phyloP scores from a whole-genome alignment of 2,113 vertebrate genomes.

The Ameiurus melas region DNA sequence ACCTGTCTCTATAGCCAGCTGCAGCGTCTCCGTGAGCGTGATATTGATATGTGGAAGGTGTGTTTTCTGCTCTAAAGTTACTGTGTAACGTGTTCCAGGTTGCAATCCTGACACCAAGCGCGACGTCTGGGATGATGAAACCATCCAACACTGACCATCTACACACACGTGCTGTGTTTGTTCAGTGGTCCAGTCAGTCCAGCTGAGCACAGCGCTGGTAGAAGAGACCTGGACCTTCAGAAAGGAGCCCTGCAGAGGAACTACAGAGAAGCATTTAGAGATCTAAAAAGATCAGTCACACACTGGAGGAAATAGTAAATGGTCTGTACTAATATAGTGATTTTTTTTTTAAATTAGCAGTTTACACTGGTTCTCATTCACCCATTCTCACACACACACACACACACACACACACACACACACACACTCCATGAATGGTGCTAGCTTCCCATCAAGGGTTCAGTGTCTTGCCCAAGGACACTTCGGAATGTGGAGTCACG shows the following conservation, averaged over 20 bases:
- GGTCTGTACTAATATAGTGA: no score
- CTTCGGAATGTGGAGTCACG: no score
- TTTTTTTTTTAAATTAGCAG: no score
- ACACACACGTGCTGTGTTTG: constrained; percentile 66
- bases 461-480: no score
- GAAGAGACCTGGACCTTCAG: constrained; percentile 65
- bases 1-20: constrained; percentile 81
- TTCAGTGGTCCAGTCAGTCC: constrained; percentile 60
- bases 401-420: no score
- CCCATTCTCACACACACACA: no score
- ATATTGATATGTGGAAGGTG: constrained; percentile 63
- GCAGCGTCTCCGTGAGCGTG: constrained; percentile 74
- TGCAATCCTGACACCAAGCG: constrained; percentile 68
- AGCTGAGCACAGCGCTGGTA: constrained; percentile 77
- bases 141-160: constrained; percentile 58
- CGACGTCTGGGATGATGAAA: constrained; percentile 50
- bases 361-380: no score
- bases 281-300: constrained; percentile 1
- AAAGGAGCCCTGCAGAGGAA: constrained; percentile 58
- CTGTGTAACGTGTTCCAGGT: constrained; percentile 71
- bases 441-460: no score
- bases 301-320: not conserved
- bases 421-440: no score
- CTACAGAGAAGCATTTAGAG: constrained; percentile 49
- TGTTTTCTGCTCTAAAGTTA: constrained; percentile 73